Percentiles rank a stretch among this genome's conserved stretches.
Evolutionary conservation across 2,797 vertebrate species (phyloP).

Genomic region (Chiroxiphia lanceolata): DNA sequence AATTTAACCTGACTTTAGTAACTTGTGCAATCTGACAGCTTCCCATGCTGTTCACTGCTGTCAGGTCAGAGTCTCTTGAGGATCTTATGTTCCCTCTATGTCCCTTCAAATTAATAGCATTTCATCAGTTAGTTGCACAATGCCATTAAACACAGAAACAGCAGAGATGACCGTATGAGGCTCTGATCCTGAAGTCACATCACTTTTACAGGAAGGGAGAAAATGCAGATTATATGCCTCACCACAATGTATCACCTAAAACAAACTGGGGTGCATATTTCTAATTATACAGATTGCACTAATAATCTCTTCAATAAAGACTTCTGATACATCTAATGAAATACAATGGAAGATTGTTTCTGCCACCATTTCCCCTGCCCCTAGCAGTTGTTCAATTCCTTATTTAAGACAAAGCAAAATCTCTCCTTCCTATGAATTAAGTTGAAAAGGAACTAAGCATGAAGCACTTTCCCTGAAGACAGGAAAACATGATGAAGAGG

Average conservation of each 20-base stretch:
- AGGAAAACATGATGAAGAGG: not conserved
- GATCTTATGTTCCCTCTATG: not conserved
- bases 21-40: slow-evolving; percentile 3
- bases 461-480: not conserved
- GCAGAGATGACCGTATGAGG: not conserved
- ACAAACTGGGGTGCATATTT: accelerated
- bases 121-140: not conserved
- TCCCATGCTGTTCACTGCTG: not conserved
- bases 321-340: not conserved
- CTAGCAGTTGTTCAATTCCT: not conserved
- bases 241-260: accelerated
- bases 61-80: not conserved
- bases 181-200: not conserved
- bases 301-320: not conserved
- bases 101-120: not conserved
- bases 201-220: not conserved
- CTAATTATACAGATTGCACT: not conserved
- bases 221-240: not conserved
- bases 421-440: not conserved
- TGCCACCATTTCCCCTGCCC: not conserved
- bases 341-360: not conserved
- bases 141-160: not conserved
- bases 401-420: not conserved
- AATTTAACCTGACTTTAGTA: not conserved
- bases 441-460: not conserved